Conservation (phyloP, 2,113 vertebrate genomes). For the Brevimyrus niger region DNA sequence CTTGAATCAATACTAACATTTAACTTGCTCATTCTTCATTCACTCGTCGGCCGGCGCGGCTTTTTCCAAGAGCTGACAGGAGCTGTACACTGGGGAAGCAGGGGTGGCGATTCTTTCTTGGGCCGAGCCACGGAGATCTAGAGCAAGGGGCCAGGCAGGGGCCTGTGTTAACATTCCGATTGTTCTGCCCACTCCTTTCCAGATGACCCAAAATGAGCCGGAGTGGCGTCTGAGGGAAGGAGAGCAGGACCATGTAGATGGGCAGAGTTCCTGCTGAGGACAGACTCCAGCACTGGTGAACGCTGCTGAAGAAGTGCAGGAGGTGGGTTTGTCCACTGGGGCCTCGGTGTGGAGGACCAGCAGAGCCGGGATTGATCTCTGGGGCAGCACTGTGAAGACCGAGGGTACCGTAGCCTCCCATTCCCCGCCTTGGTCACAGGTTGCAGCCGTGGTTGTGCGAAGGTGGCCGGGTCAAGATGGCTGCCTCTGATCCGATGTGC, state of each 20-base stretch:
- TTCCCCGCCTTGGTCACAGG: conserved; percentile 36
- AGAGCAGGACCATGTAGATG: conserved; percentile 22
- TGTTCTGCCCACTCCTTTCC: conserved; percentile 20
- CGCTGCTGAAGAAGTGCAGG: background rate
- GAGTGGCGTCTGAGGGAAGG: conserved; percentile 36
- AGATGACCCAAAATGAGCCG: conserved; percentile 47
- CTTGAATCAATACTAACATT: background rate
- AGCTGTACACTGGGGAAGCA: background rate
- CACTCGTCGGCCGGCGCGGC: background rate
- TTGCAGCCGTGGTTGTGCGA: conserved; percentile 27
- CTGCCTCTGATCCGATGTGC: background rate
- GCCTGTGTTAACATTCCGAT: background rate
- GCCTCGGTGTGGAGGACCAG: background rate
- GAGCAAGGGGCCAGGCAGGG: background rate
- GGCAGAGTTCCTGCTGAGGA: conserved; percentile 29
- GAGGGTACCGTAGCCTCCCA: background rate
- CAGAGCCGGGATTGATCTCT: background rate
- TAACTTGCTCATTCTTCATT: background rate
- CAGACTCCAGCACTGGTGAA: conserved; percentile 43
- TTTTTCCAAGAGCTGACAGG: background rate
- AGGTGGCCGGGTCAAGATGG: conserved; percentile 20
- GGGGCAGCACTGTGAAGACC: background rate
- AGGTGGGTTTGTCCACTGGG: background rate
- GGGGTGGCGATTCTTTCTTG: background rate
- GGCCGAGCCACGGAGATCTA: background rate